A percentile compares a stretch with the other conserved stretches of the same genome.
phyloP scores from a whole-genome alignment of 1,140 invertebrate genomes.

The Brachionus rotundiformis region DNA sequence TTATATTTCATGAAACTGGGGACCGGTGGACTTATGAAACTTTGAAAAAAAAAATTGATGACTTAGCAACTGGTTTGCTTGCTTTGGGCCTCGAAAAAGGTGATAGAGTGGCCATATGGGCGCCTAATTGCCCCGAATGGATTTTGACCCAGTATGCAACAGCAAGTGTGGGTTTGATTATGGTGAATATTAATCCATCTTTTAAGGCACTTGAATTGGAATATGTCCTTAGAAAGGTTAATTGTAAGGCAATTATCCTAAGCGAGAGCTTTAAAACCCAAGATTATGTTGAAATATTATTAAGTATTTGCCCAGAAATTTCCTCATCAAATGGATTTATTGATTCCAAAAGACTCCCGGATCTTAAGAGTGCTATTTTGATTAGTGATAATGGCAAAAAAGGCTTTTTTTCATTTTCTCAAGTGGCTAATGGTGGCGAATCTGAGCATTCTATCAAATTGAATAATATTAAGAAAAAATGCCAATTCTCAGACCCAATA shows the following conservation, averaged over 20 bases:
- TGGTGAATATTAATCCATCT: slow-evolving; percentile 82
- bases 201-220: slow-evolving; percentile 76
- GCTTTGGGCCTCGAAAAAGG: slow-evolving; percentile 76
- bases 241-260: slow-evolving; percentile 73
- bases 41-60: slow-evolving; percentile 71
- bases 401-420: slow-evolving; percentile 59
- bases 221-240: slow-evolving; percentile 78
- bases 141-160: slow-evolving; percentile 75
- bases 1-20: slow-evolving; percentile 56
- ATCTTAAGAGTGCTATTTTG: slow-evolving; percentile 60
- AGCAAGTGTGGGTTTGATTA: slow-evolving; percentile 76
- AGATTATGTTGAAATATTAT: slow-evolving; percentile 74
- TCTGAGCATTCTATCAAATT: slow-evolving; percentile 59
- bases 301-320: slow-evolving; percentile 63
- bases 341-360: slow-evolving; percentile 58
- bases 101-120: slow-evolving; percentile 83
- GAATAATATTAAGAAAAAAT: slow-evolving; percentile 62
- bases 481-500: slow-evolving; percentile 72
- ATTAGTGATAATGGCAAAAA: slow-evolving; percentile 58
- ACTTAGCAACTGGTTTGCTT: slow-evolving; percentile 76
- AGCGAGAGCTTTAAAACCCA: slow-evolving; percentile 71
- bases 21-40: slow-evolving; percentile 61
- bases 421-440: slow-evolving; percentile 59
- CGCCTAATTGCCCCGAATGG: slow-evolving; percentile 83
- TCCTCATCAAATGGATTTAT: slow-evolving; percentile 54